phyloP scores from a whole-genome alignment of 2,113 vertebrate genomes.

The Burhinus bistriatus region DNA sequence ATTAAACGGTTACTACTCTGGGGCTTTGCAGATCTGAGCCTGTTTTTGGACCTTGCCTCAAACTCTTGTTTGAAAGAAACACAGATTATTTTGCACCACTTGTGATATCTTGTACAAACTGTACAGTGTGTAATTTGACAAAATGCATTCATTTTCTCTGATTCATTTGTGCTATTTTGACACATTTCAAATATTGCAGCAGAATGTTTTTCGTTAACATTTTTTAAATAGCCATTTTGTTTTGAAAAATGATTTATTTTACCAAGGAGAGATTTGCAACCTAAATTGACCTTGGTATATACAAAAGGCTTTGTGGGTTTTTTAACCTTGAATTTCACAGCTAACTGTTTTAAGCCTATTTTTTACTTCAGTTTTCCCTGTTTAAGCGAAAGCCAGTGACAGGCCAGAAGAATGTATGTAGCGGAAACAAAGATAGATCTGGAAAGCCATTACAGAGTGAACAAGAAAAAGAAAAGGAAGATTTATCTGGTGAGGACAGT shows the following conservation, averaged over 20 bases:
- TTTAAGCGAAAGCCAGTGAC: slow-evolving; percentile 66
- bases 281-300: neutral
- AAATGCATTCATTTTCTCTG: neutral
- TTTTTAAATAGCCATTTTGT: neutral
- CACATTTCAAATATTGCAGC: neutral
- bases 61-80: neutral
- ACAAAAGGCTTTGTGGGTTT: neutral
- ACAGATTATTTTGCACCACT: neutral
- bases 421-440: slow-evolving; percentile 24
- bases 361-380: slow-evolving; percentile 71
- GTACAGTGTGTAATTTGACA: neutral
- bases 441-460: slow-evolving; percentile 41
- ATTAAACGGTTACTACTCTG: neutral
- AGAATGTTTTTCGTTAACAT: neutral
- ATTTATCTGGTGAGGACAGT: slow-evolving; percentile 17
- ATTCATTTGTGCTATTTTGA: neutral
- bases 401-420: slow-evolving; percentile 59
- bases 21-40: neutral
- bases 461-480: slow-evolving; percentile 59
- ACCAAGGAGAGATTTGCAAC: neutral
- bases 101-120: neutral
- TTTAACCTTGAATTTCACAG: neutral
- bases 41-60: neutral
- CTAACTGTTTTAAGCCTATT: neutral
- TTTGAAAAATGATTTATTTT: neutral